Percentiles rank a stretch among this genome's conserved stretches.
Conservation (phyloP, 2,113 vertebrate species). For the Castor canadensis region DNA sequence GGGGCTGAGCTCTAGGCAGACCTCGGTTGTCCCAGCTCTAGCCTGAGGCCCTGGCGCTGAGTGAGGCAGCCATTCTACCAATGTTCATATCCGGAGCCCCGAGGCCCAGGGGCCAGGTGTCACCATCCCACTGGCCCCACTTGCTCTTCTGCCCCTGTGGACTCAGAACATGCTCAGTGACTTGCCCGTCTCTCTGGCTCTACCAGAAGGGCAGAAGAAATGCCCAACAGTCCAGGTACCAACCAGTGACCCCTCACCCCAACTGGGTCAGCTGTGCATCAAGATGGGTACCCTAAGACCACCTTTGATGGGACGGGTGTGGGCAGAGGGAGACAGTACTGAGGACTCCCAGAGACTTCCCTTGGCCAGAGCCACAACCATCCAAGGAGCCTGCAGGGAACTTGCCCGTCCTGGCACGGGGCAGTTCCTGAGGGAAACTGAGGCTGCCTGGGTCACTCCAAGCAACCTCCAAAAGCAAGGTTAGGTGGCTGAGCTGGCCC, state of each 20-base stretch:
- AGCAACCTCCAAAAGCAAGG: neutral
- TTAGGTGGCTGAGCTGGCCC: too few relatives aligned
- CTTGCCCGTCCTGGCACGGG: neutral
- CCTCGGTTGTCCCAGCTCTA: accelerated
- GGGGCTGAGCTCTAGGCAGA: neutral
- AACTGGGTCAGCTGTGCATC: neutral
- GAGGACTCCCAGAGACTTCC: too few relatives aligned
- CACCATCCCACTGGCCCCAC: accelerated
- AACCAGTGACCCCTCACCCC: neutral
- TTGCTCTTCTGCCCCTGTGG: neutral
- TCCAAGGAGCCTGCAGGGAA: neutral
- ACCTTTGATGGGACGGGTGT: too few relatives aligned
- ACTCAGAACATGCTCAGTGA: neutral
- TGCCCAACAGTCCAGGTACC: neutral
- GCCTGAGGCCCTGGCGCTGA: neutral
- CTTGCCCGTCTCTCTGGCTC: neutral
- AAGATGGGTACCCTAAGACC: neutral
- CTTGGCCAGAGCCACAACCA: accelerated
- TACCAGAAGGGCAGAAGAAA: neutral
- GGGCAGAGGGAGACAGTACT: too few relatives aligned
- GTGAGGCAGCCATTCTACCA: neutral
- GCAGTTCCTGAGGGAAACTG: neutral
- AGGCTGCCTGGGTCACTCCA: neutral
- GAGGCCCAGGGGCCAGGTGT: neutral
- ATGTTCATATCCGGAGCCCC: neutral